Evolutionary conservation across 2,888 invertebrate species (phyloP), one percentile per base, ranked within the genome.

Genomic region (Thymelicus acteon): DNA sequence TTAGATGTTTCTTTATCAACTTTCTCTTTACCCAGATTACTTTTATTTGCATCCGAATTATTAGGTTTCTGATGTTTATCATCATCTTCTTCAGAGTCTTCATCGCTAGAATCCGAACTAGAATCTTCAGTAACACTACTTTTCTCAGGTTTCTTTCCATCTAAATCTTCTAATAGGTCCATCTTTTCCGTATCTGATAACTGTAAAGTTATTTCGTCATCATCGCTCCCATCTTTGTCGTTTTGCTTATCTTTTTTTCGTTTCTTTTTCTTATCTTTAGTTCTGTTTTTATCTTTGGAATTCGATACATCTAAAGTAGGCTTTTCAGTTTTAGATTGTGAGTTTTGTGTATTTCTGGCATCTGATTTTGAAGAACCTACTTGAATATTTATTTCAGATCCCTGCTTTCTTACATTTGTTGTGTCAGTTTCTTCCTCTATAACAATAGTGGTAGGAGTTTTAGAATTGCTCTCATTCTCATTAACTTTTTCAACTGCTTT

Each of bases 181-280:
- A 93, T 91, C 77, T 94, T 93, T 72, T 93, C 93, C 1, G 91
- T 82, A 79, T 94, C 93, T 0, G 94, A 94, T 15, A 93, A 73
- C 69, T 95, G 90, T 0, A 94, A 74, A 2, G 88, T 92, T 47
- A 94, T 92, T 76, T 94, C 94, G 74, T 94, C 93, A 6, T 90
- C 87, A 74, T 94, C 92, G 49, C 89, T 87, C 1, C 86, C 89
- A 64, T 88, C 86, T 74, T 88, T 86, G 0, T 80, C 82, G 12
- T 73, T 72, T 24, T 76, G 79, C 65, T 84, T 85, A 69, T 83
- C 85, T 73, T 80, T 83, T 39, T 76, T 78, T 71, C 85, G 87
- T 57, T 83, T 86, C 71, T 87, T 90, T 60, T 80, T 84, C 76
- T 86, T 91, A 47, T 82, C 83, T 74, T 90, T 72, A 48, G 31